Conservation (phyloP, 2,888 invertebrate genomes). For the Sinopyrophorus schimmeli region DNA sequence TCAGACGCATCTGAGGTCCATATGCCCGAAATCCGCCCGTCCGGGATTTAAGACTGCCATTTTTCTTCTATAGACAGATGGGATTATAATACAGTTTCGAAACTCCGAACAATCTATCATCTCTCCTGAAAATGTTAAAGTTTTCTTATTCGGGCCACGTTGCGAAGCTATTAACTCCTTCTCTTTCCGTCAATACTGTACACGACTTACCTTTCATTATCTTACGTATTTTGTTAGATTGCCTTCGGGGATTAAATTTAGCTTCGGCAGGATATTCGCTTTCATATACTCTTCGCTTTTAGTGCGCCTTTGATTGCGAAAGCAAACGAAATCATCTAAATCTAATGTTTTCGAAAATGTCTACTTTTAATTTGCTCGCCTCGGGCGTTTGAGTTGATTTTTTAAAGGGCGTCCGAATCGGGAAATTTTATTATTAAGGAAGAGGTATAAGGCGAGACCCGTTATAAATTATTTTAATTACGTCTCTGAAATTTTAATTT, state of each 20-base stretch:
- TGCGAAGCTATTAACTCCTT: constrained; percentile 42
- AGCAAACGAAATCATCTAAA: constrained; percentile 30
- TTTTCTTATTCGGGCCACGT: constrained; percentile 43
- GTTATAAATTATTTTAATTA: too few relatives aligned
- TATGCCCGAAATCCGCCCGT: constrained; percentile 28
- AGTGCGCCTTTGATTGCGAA: constrained; percentile 29
- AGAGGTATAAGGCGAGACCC: too few relatives aligned
- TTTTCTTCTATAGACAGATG: constrained; percentile 41
- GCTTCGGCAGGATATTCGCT: constrained; percentile 30
- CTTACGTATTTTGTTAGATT: constrained; percentile 35
- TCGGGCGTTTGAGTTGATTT: too few relatives aligned
- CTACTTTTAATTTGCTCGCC: constrained; percentile 12
- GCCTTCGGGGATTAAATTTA: constrained; percentile 33
- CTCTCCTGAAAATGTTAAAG: constrained; percentile 40
- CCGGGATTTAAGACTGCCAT: constrained; percentile 31
- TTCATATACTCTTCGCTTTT: constrained; percentile 30
- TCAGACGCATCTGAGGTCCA: constrained; percentile 33
- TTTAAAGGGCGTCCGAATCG: too few relatives aligned
- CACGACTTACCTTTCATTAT: constrained; percentile 36
- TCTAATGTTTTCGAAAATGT: constrained; percentile 24
- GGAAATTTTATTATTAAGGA: too few relatives aligned
- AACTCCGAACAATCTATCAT: constrained; percentile 45
- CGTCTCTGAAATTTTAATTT: too few relatives aligned
- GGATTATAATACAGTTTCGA: constrained; percentile 44
- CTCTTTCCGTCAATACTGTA: constrained; percentile 30